Evolutionary conservation across 2,888 invertebrate species (phyloP).

Genomic region (Heteromurus nitidus): DNA sequence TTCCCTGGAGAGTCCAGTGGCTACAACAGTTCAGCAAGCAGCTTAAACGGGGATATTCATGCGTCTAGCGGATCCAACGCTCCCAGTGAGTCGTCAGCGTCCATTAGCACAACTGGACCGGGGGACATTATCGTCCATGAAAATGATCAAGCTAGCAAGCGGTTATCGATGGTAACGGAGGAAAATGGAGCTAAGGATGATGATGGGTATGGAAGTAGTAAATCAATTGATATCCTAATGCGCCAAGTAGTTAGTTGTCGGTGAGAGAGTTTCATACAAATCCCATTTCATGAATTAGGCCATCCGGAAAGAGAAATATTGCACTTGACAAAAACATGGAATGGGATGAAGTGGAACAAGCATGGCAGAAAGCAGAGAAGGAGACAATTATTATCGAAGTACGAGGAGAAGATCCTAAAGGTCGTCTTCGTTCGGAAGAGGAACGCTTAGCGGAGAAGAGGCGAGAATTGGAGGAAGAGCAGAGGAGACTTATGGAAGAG

Average conservation of each 20-base stretch:
- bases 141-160: conserved; percentile 73
- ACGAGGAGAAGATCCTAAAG: conserved; percentile 66
- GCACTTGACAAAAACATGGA: conserved; percentile 76
- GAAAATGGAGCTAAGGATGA: conserved; percentile 76
- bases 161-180: conserved; percentile 85
- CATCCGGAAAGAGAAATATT: conserved; percentile 55
- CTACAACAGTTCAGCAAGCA: conserved; percentile 89
- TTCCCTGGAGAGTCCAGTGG: conserved; percentile 89
- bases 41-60: conserved; percentile 82
- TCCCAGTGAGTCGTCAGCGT: conserved; percentile 66
- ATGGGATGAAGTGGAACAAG: conserved; percentile 81
- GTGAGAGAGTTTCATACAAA: neutral
- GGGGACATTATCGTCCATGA: conserved; percentile 69
- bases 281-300: neutral
- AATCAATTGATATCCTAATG: neutral
- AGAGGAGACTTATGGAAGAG: conserved; percentile 73
- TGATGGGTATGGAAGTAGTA: conserved; percentile 27
- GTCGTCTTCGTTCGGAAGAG: conserved; percentile 71
- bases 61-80: conserved; percentile 67
- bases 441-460: conserved; percentile 74
- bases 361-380: conserved; percentile 78
- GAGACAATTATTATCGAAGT: conserved; percentile 73
- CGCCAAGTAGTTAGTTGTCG: neutral
- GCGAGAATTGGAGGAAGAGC: conserved; percentile 74
- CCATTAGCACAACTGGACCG: conserved; percentile 60